Evolutionary conservation across 1,140 invertebrate species (phyloP), one percentile per base, ranked within the genome.

Genomic region (Aporrectodea caliginosa): DNA sequence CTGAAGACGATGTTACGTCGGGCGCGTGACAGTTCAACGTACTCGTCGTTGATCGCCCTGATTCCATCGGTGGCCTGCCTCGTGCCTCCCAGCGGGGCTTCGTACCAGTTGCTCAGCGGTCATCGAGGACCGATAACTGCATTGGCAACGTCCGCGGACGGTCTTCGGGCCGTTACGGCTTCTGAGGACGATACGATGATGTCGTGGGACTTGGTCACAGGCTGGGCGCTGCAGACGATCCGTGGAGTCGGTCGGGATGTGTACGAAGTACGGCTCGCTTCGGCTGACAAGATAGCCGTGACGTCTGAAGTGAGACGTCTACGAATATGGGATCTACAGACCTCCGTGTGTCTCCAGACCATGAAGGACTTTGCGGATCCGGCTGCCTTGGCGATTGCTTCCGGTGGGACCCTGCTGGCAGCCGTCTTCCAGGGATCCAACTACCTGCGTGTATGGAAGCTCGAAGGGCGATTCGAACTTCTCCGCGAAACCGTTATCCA

Each of bases 111-210:
- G 0, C 82, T 88, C 0, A 86, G 84, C 0, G 87, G 86, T 12
- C 87, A 88, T 79, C 83, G 82, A 1, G 84, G 84, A 22, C 80
- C 83, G n/a, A 85, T 88, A 2, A 87, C 86, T 6, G 86, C 87
- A 2, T 78, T 87, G 2, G 81, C 82, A 12, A 58, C 84, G 35
- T 85, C 86, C 16, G 81, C 84, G n/a, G 86, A 87, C 79, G 86
- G 86, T n/a, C 79, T 83, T 78, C 76, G 81, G 72, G 84, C 84
- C 0, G 69, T 88, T 35, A 87, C 87, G 14, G 79, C 86, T 16
- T 86, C 87, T 12, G 75, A 81, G 31, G 87, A 88, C 73, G 81
- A 85, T 73, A 86, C 86, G 1, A 83, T 87, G 75, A 88, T 87
- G 79, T 69, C 86, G 14, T 88, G 87, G 87, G 84, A 88, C 72